phyloP scores from a whole-genome alignment of 2,888 invertebrate genomes.

The Pristionchus exspectatus region DNA sequence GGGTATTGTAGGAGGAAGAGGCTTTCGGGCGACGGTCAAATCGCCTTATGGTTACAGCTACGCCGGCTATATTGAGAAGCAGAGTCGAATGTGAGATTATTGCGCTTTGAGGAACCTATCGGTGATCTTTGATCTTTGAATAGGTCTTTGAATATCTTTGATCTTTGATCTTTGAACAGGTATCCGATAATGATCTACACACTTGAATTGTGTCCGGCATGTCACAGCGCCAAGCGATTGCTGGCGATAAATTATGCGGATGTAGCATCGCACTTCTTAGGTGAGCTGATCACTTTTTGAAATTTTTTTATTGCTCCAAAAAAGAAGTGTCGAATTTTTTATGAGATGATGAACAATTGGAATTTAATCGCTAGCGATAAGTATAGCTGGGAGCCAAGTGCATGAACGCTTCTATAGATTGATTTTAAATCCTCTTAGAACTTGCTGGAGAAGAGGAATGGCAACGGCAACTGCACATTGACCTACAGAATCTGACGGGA shows the following conservation, averaged over 20 bases:
- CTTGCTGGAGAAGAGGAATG: slow-evolving; percentile 76
- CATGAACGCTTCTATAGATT: no score
- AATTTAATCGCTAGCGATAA: no score
- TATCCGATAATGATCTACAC: slow-evolving; percentile 76
- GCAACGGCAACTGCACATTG: slow-evolving; percentile 78
- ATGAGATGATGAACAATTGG: no score
- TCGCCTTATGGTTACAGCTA: slow-evolving; percentile 68
- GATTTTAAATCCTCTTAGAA: slow-evolving; percentile 60
- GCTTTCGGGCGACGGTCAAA: slow-evolving; percentile 10
- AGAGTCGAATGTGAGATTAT: slow-evolving; percentile 56
- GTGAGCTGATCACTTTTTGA: slow-evolving; percentile 34
- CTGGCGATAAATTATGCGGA: slow-evolving; percentile 75
- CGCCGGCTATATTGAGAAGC: slow-evolving; percentile 73
- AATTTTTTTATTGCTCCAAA: no score
- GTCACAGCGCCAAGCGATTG: slow-evolving; percentile 77
- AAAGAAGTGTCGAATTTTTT: no score
- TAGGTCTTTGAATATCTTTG: not conserved
- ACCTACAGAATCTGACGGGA: slow-evolving; percentile 76
- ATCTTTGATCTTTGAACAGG: slow-evolving; percentile 35
- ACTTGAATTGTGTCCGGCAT: slow-evolving; percentile 73
- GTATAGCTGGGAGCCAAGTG: no score
- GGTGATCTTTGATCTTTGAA: not conserved
- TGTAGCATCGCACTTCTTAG: slow-evolving; percentile 75
- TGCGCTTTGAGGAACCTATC: no score
- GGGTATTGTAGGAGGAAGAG: not conserved